Evolutionary conservation across 1,140 invertebrate genomes (phyloP).

Genomic region (Agrilus planipennis): DNA sequence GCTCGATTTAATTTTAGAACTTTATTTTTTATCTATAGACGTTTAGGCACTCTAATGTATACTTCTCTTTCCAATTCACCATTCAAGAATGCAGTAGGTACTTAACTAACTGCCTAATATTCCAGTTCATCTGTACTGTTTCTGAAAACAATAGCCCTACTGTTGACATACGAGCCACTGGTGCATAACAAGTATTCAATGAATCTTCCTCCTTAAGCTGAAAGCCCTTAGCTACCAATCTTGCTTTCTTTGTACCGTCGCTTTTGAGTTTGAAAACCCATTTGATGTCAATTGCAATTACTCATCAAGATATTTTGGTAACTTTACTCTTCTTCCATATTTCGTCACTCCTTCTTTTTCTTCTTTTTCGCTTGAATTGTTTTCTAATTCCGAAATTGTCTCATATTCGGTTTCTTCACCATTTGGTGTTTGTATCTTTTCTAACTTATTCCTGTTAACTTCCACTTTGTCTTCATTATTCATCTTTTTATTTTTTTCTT

Average conservation of each 20-base stretch:
- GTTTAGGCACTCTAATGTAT: too few species aligned
- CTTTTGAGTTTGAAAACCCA: slow-evolving; percentile 22
- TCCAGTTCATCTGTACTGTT: slow-evolving; percentile 5
- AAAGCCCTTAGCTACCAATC: slow-evolving; percentile 21
- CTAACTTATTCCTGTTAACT: neutral
- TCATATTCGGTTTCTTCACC: neutral
- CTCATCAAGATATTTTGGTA: too few species aligned
- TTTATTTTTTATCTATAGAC: too few species aligned
- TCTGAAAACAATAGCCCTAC: slow-evolving; percentile 2
- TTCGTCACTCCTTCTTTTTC: neutral
- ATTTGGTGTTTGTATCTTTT: neutral
- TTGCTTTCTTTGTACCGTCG: slow-evolving; percentile 19
- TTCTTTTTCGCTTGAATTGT: neutral
- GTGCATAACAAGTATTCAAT: slow-evolving; percentile 6
- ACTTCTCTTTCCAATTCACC: slow-evolving; percentile 5
- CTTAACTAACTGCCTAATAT: slow-evolving; percentile 6
- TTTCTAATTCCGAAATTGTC: neutral
- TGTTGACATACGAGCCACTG: slow-evolving; percentile 8
- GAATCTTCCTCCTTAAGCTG: slow-evolving; percentile 7
- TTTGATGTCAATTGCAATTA: slow-evolving; percentile 10
- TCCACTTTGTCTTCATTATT: neutral
- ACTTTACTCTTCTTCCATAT: too few species aligned
- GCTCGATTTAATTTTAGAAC: too few species aligned
- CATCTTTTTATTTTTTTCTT: too few species aligned
- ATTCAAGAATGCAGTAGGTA: slow-evolving; percentile 8